Conservation (phyloP, 2,797 vertebrate genomes). For the Coranthus polyacanthus region DNA sequence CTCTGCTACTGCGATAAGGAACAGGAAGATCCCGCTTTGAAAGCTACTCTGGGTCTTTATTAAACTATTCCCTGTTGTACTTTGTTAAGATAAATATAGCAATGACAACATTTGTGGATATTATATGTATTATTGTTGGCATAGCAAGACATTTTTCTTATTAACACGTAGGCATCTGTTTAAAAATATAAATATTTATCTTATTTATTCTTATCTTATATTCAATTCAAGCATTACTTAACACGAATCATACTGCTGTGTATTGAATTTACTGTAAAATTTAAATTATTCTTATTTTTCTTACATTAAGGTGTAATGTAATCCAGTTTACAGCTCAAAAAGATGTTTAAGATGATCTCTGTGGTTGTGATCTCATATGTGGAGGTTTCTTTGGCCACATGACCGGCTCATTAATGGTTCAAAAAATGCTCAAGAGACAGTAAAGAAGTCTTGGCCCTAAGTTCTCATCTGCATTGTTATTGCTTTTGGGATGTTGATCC, state of each 20-base stretch:
- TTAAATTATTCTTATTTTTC: too few species aligned
- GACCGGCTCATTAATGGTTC: slow-evolving; percentile 35
- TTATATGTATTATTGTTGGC: too few species aligned
- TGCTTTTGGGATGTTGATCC: slow-evolving; percentile 56
- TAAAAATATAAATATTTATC: too few species aligned
- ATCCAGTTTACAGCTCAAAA: too few species aligned
- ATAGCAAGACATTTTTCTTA: too few species aligned
- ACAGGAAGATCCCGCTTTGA: slow-evolving; percentile 35
- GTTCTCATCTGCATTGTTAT: slow-evolving; percentile 51
- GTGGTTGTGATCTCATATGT: slow-evolving; percentile 13
- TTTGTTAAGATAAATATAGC: not conserved
- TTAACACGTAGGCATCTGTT: not conserved
- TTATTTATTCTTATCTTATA: too few species aligned
- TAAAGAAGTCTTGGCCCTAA: slow-evolving; percentile 20
- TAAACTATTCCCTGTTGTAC: slow-evolving; percentile 26
- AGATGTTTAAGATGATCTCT: too few species aligned
- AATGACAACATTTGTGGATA: not conserved
- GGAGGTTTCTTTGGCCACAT: slow-evolving; percentile 31
- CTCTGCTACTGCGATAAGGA: slow-evolving; percentile 60
- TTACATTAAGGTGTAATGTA: too few species aligned
- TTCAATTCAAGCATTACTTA: too few species aligned
- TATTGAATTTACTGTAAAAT: too few species aligned
- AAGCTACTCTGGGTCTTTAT: slow-evolving; percentile 30
- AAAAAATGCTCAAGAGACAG: slow-evolving; percentile 11
- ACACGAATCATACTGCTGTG: not conserved